These are phyloP conservation scores for Poeciliopsis paucimaculata DNA, from an alignment of 2,797 vertebrate genomes.

Conservation along the genomic window DNA sequence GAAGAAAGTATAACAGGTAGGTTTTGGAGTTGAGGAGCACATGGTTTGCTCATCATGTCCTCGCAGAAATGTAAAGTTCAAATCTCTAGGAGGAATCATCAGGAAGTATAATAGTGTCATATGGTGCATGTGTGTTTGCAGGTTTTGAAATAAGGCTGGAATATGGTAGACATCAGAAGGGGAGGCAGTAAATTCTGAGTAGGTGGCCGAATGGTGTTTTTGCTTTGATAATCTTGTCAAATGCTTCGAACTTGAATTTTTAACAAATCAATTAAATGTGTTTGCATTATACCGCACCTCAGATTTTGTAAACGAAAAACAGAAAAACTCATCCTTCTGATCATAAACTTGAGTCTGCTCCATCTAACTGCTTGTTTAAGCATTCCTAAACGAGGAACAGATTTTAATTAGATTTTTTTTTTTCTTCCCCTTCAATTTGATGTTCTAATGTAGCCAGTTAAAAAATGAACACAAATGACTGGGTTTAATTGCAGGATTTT, in stretches of 20 bases:
- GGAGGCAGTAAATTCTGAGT: not conserved
- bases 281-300: not conserved
- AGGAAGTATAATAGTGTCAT: not conserved
- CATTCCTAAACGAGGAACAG: not conserved
- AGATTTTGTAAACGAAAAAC: not conserved
- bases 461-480: not conserved
- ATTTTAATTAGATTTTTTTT: not conserved
- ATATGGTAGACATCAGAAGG: not conserved
- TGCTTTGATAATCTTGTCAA: conserved; percentile 1
- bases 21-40: conserved; percentile 26
- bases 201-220: conserved; percentile 1
- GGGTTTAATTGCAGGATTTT: not conserved
- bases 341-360: not conserved
- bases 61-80: not conserved
- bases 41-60: conserved; percentile 21
- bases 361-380: not conserved
- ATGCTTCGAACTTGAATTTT: not conserved
- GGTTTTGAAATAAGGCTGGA: not conserved
- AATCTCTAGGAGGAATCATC: not conserved
- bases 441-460: not conserved
- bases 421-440: not conserved
- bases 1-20: conserved; percentile 14
- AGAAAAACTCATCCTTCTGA: not conserved
- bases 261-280: not conserved
- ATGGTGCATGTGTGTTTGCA: conserved; percentile 20